phyloP scores from a whole-genome alignment of 1,140 invertebrate species.

The Magallana gigas region DNA sequence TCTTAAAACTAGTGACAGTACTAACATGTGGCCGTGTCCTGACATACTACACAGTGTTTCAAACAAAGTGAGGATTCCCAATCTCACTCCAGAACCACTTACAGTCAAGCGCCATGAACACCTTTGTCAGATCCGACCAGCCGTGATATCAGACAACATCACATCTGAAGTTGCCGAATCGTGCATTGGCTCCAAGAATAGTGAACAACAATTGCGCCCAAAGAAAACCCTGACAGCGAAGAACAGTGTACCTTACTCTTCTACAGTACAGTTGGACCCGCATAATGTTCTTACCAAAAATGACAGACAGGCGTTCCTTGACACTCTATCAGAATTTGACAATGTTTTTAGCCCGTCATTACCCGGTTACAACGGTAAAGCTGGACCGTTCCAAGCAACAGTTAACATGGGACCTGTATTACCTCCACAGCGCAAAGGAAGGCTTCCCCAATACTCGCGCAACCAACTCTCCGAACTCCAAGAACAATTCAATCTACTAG shows the following conservation, averaged over 20 bases:
- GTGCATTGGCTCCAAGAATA: no score
- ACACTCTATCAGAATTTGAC: constrained; percentile 40
- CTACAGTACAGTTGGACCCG: background rate
- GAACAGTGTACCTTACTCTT: background rate
- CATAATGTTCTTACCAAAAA: background rate
- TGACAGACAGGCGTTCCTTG: background rate
- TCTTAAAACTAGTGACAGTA: background rate
- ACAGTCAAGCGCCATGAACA: constrained; percentile 55
- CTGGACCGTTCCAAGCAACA: constrained; percentile 56
- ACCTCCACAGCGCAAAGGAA: constrained; percentile 62
- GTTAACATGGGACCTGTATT: constrained; percentile 64
- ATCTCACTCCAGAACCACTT: constrained; percentile 49
- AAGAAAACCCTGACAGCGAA: background rate
- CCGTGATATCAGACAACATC: no score
- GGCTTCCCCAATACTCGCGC: constrained; percentile 56
- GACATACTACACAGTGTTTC: constrained; percentile 44
- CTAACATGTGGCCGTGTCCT: constrained; percentile 40
- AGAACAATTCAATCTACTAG: constrained; percentile 57
- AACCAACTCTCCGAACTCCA: constrained; percentile 56
- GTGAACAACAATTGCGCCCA: background rate
- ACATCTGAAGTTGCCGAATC: background rate
- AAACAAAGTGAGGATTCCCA: constrained; percentile 53
- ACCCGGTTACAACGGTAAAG: constrained; percentile 57
- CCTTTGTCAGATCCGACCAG: constrained; percentile 42
- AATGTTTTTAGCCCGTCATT: constrained; percentile 52